phyloP scores from a whole-genome alignment of 1,140 invertebrate genomes.

The Drosophila cardini region DNA sequence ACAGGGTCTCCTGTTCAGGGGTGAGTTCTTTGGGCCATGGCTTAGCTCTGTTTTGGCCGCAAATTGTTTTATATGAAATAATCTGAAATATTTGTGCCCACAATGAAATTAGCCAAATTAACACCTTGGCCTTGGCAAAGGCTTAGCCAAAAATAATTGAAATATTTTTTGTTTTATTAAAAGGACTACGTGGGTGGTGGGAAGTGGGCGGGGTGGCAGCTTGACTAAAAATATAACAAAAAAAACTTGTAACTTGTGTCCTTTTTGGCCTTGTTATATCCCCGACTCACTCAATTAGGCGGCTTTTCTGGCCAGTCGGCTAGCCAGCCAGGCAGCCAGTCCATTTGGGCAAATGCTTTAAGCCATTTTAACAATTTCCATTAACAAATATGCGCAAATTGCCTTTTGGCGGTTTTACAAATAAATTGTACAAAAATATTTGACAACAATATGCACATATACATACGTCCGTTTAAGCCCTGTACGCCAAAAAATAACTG shows the following conservation, averaged over 20 bases:
- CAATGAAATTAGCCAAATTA: slow-evolving; percentile 83
- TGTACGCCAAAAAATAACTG: slow-evolving; percentile 23
- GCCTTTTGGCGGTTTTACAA: slow-evolving; percentile 81
- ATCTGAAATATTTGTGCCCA: slow-evolving; percentile 77
- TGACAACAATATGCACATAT: slow-evolving; percentile 68
- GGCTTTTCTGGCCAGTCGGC: slow-evolving; percentile 19
- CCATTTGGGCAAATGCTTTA: slow-evolving; percentile 77
- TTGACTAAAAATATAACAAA: slow-evolving; percentile 4
- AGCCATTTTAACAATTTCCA: slow-evolving; percentile 82
- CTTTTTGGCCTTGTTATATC: slow-evolving; percentile 51
- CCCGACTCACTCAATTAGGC: slow-evolving; percentile 76
- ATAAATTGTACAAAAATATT: slow-evolving; percentile 75
- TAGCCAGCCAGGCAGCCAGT: slow-evolving; percentile 47
- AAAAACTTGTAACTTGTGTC: slow-evolving; percentile 45
- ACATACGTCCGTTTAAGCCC: not conserved
- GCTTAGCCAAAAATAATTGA: slow-evolving; percentile 77
- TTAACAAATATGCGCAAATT: slow-evolving; percentile 83
- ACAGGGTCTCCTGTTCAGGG: not conserved
- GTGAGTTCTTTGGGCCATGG: slow-evolving; percentile 24
- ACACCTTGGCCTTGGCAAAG: slow-evolving; percentile 67
- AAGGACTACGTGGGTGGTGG: slow-evolving; percentile 27
- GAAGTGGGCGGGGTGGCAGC: slow-evolving; percentile 1
- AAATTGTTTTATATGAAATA: slow-evolving; percentile 78
- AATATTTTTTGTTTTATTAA: slow-evolving; percentile 80
- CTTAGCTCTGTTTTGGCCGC: slow-evolving; percentile 34